Evolutionary conservation across 2,888 invertebrate genomes (phyloP).

Genomic region (Yponomeuta sedellus): DNA sequence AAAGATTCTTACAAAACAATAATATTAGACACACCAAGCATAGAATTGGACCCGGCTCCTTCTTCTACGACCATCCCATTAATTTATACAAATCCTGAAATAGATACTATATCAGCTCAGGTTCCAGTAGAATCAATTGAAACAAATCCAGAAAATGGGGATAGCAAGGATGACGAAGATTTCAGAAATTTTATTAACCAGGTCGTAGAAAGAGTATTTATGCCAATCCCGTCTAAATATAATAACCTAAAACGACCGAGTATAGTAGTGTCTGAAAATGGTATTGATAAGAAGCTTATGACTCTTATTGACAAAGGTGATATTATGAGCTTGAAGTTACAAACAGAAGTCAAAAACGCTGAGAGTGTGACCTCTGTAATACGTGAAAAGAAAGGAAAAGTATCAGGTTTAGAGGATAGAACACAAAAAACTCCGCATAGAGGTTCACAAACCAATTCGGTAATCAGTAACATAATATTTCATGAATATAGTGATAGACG

Average conservation of each 20-base stretch:
- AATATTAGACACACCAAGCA: too few species aligned
- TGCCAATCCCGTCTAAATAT: not conserved
- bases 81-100: not conserved
- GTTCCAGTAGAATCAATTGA: not conserved
- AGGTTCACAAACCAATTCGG: not conserved
- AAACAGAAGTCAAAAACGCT: slow-evolving; percentile 19
- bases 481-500: too few species aligned
- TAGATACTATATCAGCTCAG: not conserved
- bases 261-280: too few species aligned
- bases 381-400: not conserved
- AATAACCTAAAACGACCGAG: not conserved
- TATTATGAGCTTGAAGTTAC: slow-evolving; percentile 33
- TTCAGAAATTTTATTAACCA: slow-evolving; percentile 3
- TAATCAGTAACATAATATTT: not conserved
- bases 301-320: slow-evolving; percentile 36
- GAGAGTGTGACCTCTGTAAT: not conserved
- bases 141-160: not conserved
- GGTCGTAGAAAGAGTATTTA: not conserved
- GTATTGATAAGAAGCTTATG: slow-evolving; percentile 26
- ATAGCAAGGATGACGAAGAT: not conserved
- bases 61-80: too few species aligned
- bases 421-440: not conserved
- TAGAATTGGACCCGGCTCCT: too few species aligned
- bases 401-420: not conserved
- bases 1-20: too few species aligned